These are phyloP conservation scores for Aricia agestis DNA, from an alignment of 1,140 invertebrate species.

Conservation along the genomic window DNA sequence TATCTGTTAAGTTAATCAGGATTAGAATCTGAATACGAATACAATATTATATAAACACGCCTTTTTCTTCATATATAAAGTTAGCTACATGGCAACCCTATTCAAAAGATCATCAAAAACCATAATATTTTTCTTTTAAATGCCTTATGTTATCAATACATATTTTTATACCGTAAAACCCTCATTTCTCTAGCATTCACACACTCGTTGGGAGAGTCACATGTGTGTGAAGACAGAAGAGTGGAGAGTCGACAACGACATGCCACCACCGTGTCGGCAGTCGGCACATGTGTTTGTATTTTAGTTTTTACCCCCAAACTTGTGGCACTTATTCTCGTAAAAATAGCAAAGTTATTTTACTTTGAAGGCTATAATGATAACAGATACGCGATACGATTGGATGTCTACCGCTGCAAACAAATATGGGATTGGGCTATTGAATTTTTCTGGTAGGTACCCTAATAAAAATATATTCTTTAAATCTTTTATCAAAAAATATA, in stretches of 20 bases:
- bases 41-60: too few relatives aligned
- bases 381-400: too few relatives aligned
- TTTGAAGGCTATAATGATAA: too few relatives aligned
- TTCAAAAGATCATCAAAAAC: neutral
- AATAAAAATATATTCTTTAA: too few relatives aligned
- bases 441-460: too few relatives aligned
- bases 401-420: too few relatives aligned
- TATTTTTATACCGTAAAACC: neutral
- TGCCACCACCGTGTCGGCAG: conserved; percentile 2
- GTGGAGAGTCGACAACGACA: neutral
- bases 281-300: neutral
- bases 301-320: neutral
- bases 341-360: neutral
- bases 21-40: too few relatives aligned
- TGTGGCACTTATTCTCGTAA: neutral
- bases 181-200: conserved; percentile 6
- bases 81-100: neutral
- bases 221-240: neutral
- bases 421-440: too few relatives aligned
- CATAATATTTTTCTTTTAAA: neutral
- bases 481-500: too few relatives aligned
- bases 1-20: too few relatives aligned
- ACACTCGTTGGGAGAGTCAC: neutral
- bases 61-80: too few relatives aligned
- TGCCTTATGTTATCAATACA: conserved; percentile 4